A percentile compares a stretch with the other conserved stretches of the same genome.
Evolutionary conservation across 1,140 invertebrate species (phyloP).

Genomic region (Geopemphigus sp.): DNA sequence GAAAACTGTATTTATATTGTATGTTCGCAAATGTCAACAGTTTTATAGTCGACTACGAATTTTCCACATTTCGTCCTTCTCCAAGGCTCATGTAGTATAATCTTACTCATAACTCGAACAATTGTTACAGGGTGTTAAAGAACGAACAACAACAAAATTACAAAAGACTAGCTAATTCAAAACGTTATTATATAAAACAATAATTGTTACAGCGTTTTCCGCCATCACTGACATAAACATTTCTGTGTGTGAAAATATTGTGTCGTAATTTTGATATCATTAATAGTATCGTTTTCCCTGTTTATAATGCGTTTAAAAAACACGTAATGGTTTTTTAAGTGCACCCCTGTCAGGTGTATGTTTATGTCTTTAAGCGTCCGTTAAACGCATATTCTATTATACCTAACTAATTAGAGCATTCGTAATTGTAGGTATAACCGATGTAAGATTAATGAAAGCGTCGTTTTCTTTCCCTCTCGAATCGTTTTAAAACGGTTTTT

Average conservation of each 20-base stretch:
- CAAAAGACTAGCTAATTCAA: too few relatives aligned
- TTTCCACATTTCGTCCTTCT: too few relatives aligned
- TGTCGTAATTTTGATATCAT: neutral
- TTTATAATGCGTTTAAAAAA: neutral
- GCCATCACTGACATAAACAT: neutral
- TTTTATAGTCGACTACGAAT: too few relatives aligned
- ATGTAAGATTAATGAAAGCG: neutral
- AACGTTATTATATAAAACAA: neutral
- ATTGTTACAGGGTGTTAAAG: too few relatives aligned
- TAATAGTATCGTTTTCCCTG: conserved; percentile 5
- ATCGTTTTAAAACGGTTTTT: conserved; percentile 12
- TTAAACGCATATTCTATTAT: conserved; percentile 18
- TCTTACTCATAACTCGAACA: too few relatives aligned
- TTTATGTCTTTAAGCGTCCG: conserved; percentile 24
- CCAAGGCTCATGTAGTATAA: too few relatives aligned
- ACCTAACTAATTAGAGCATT: conserved; percentile 8
- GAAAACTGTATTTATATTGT: too few relatives aligned
- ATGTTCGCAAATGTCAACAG: too few relatives aligned
- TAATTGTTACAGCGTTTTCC: neutral
- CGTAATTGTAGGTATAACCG: conserved; percentile 25
- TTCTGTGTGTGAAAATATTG: neutral
- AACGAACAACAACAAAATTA: too few relatives aligned
- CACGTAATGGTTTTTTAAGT: conserved; percentile 39
- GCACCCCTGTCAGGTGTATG: neutral
- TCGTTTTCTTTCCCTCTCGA: neutral